phyloP scores from a whole-genome alignment of 2,888 invertebrate genomes.

The Callosobruchus maculatus region DNA sequence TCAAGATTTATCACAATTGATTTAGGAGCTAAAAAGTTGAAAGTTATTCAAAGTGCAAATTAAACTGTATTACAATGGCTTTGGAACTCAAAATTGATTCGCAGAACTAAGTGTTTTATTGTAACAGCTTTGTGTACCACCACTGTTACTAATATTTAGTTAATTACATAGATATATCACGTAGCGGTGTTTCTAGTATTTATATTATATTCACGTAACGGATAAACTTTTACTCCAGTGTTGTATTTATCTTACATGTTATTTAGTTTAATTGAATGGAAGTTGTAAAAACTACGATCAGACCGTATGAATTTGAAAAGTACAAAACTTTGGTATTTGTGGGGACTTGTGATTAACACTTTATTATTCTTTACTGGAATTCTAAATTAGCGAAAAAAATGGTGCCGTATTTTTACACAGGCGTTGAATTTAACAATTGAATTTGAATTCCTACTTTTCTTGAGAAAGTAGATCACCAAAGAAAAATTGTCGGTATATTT shows the following conservation, averaged over 20 bases:
- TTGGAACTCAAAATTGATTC: no score
- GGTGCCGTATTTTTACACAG: not conserved
- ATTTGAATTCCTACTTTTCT: not conserved
- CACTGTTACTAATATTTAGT: not conserved
- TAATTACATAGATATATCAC: not conserved
- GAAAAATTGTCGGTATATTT: not conserved
- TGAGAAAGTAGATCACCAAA: not conserved
- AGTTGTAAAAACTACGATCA: not conserved
- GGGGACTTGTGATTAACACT: not conserved
- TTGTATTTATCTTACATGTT: not conserved
- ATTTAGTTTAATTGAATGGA: not conserved
- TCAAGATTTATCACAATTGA: no score
- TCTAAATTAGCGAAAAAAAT: not conserved
- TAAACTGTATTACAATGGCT: no score
- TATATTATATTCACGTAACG: not conserved
- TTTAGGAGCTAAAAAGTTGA: no score
- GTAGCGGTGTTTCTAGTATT: not conserved
- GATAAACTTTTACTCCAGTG: not conserved
- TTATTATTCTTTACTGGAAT: not conserved
- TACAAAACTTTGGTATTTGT: not conserved
- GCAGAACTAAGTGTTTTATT: no score
- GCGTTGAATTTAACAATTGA: not conserved
- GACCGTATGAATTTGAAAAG: not conserved
- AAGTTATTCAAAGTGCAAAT: no score
- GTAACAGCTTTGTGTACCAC: no score